Base-by-base conservation (phyloP, 2,888 invertebrate species). In the Zhuqinia jingwanae region DNA sequence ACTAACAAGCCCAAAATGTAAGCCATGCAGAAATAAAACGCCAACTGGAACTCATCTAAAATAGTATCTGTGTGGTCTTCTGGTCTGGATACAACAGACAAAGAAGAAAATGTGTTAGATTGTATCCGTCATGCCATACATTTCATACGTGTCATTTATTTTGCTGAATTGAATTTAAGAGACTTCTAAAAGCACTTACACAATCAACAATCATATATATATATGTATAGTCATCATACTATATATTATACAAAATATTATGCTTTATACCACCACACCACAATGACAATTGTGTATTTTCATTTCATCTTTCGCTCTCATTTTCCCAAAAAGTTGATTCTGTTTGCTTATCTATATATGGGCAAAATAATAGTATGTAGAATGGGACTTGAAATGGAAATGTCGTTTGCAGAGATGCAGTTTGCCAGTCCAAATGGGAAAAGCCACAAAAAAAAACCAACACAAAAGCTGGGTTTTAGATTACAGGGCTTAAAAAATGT, bases 121-220 rank as follows among this genome's bases (percentile, higher is more conserved):
- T 22, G 60, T 27, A 27, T 30, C 15, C 60, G 36, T 36, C 8
- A 36, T 36, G 27, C 27, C 60, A 15, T 60, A n/a, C 30, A 22
- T 42, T 65, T 22, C 22, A 36, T 58, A 36, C 65, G 65, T 65
- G 65, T 42, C 65, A 65, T 36, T 65, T 42, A 17, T 65, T 65
- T 65, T 8, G 53, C 17, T n/a, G 17, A 42, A 65, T 65, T 65
- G 65, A 42, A 65, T 65, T 36, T 5, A 63, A 63, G 65, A 42
- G 58, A 25, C 36, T 36, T 36, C 36, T 36, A 3, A 36, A 65
- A 25, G 22, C 36, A 36, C 36, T 36, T 36, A 6, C 36, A 36
- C 36, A 36, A 36, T 36, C 36, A 36, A 8, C 36, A 36, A 8
- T 36, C 36, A 36, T 36, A 8, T 36, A n/a, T n/a, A n/a, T n/a